phyloP scores from a whole-genome alignment of 1,140 invertebrate genomes.

The Chlorops oryzae region DNA sequence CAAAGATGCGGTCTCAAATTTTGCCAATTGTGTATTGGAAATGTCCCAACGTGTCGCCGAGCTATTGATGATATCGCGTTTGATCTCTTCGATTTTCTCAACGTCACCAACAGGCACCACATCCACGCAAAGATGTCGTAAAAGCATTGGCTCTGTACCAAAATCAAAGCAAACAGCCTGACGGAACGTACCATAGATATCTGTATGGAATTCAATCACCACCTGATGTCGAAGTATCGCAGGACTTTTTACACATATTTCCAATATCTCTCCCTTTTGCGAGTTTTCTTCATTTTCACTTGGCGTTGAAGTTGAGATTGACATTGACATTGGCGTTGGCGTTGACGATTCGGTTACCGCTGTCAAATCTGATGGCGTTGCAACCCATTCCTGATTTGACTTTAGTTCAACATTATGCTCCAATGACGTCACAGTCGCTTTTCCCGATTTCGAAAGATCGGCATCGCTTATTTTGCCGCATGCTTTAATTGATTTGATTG shows the following conservation, averaged over 20 bases:
- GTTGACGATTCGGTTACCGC: slow-evolving; percentile 7
- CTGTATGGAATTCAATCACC: slow-evolving; percentile 64
- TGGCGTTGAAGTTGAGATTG: not conserved
- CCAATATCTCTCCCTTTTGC: no score
- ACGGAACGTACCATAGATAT: slow-evolving; percentile 74
- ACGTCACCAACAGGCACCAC: slow-evolving; percentile 65
- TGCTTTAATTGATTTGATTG: slow-evolving; percentile 52
- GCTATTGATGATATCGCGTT: slow-evolving; percentile 56
- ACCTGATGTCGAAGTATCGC: slow-evolving; percentile 54
- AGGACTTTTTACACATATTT: slow-evolving; percentile 12
- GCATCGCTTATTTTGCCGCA: no score
- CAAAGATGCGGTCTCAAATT: slow-evolving; percentile 57
- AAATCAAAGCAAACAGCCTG: slow-evolving; percentile 78
- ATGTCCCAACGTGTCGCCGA: slow-evolving; percentile 59
- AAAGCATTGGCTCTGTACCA: slow-evolving; percentile 62
- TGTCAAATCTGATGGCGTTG: no score
- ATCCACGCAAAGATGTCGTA: slow-evolving; percentile 70
- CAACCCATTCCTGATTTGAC: slow-evolving; percentile 58
- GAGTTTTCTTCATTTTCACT: slow-evolving; percentile 14
- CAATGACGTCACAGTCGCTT: slow-evolving; percentile 10
- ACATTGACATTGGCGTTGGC: no score
- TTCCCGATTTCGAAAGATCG: no score
- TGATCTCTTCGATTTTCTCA: slow-evolving; percentile 62
- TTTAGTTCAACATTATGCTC: slow-evolving; percentile 41
- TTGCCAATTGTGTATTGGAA: slow-evolving; percentile 54